phyloP scores from a whole-genome alignment of 2,888 invertebrate species.

The Brassicogethes aeneus region DNA sequence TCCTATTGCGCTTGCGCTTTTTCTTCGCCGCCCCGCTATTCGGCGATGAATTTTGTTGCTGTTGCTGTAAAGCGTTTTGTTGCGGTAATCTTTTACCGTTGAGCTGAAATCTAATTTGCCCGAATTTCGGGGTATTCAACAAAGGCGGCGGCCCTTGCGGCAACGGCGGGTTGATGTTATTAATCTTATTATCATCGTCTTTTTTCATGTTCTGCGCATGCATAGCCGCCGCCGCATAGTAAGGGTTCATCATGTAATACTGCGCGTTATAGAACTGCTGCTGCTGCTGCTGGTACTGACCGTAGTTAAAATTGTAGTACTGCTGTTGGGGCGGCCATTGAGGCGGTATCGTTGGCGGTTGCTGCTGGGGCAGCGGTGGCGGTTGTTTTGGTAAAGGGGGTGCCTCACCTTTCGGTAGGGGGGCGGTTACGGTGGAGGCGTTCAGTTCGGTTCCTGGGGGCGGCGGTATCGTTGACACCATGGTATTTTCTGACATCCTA shows the following conservation, averaged over 20 bases:
- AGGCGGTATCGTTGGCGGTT: neutral
- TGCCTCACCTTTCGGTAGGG: conserved; percentile 4
- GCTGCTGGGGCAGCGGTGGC: neutral
- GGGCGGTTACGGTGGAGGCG: too few relatives aligned
- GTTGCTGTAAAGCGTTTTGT: conserved; percentile 20
- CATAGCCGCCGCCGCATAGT: conserved; percentile 32
- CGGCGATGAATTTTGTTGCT: conserved; percentile 26
- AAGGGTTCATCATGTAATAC: conserved; percentile 23
- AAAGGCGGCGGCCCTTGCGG: conserved; percentile 28
- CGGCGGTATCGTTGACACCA: conserved; percentile 15
- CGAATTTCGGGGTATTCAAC: conserved; percentile 37
- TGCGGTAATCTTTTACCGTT: conserved; percentile 36
- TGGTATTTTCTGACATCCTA: conserved; percentile 17
- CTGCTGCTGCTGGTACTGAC: conserved; percentile 43
- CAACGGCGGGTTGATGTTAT: conserved; percentile 34
- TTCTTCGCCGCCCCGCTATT: conserved; percentile 40
- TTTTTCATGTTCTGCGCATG: conserved; percentile 19
- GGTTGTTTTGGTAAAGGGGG: neutral
- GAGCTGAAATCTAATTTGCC: conserved; percentile 47
- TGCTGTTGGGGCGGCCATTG: conserved; percentile 12
- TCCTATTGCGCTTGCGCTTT: conserved; percentile 65
- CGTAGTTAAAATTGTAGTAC: conserved; percentile 17
- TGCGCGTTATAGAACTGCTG: conserved; percentile 38
- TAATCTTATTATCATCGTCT: conserved; percentile 25
- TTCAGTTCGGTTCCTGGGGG: conserved; percentile 24